Evolutionary conservation across 2,888 invertebrate genomes (phyloP), one percentile per base, ranked within the genome.

Genomic region (Malthinus seriepunctatus): DNA sequence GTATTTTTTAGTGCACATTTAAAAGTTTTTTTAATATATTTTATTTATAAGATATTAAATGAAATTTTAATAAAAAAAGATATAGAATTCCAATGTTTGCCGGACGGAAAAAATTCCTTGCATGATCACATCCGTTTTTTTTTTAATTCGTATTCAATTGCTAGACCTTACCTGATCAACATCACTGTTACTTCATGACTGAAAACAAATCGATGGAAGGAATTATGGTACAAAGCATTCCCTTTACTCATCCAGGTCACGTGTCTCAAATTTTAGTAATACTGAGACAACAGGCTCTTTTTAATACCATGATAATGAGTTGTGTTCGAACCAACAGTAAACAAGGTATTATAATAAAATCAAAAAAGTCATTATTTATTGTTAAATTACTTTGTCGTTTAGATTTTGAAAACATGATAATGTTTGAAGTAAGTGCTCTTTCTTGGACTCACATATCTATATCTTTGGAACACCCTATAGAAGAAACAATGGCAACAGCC

Each of bases 231-330:
- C 82, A 85, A 48, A 89, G 88, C 62, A 89, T 97, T 56, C 95
- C 95, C 0, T 97, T 97, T 80, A 94, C 93, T 0, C 95, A 96
- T 80, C 96, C 97, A 1, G 88, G 91, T 6, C 94, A 95, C 77
- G 94, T 96, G 58, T 90, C 95, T 46, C 89, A 90, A 73, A 91
- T 97, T 68, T 83, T 97, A 34, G 87, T 87, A 35, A 86, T 88
- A 63, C 83, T 97, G 10, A 84, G 96, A 3, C 94, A 95, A 70
- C 97, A 97, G 79, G 90, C 94, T 34, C 83, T 96, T 10, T 96
- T 97, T 80, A 97, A 96, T 78, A 87, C 92, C 11, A 84, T 97
- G 38, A 82, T 97, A 42, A 84, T 89, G 23, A 95, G 95, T 78
- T 96, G 96, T 77, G 90, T 97, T 47, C 83, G 97, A 31, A 86